phyloP scores from a whole-genome alignment of 2,888 invertebrate genomes.

The Brassicogethes aeneus region DNA sequence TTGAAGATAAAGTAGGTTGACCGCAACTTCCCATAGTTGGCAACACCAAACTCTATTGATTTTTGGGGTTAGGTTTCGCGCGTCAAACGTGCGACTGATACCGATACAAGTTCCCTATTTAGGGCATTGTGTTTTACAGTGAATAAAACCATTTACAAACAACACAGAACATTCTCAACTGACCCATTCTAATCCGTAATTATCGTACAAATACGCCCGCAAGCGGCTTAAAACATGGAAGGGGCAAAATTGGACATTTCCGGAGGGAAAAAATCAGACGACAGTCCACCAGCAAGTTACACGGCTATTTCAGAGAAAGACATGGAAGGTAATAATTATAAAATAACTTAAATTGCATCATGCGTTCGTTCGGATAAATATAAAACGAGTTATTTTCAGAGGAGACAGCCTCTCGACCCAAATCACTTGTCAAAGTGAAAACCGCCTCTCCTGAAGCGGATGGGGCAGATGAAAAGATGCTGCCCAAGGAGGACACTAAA shows the following conservation, averaged over 20 bases:
- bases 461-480: slow-evolving; percentile 64
- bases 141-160: too few relatives aligned
- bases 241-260: slow-evolving; percentile 42
- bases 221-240: slow-evolving; percentile 38
- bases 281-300: slow-evolving; percentile 36
- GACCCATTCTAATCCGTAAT: too few relatives aligned
- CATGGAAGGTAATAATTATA: slow-evolving; percentile 48
- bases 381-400: slow-evolving; percentile 21
- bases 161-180: too few relatives aligned
- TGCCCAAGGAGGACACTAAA: slow-evolving; percentile 48
- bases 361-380: slow-evolving; percentile 6
- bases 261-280: slow-evolving; percentile 8
- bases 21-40: not conserved
- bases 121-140: too few relatives aligned
- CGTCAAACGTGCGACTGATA: too few relatives aligned
- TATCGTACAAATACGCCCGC: not conserved
- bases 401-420: slow-evolving; percentile 30
- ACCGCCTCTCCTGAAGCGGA: slow-evolving; percentile 38
- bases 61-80: not conserved
- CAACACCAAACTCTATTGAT: not conserved
- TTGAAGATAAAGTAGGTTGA: too few relatives aligned
- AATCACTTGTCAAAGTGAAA: slow-evolving; percentile 41
- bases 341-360: slow-evolving; percentile 8
- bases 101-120: too few relatives aligned
- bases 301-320: slow-evolving; percentile 51